Base-by-base conservation (phyloP, 2,797 vertebrate species). In the Macropodus opercularis region DNA sequence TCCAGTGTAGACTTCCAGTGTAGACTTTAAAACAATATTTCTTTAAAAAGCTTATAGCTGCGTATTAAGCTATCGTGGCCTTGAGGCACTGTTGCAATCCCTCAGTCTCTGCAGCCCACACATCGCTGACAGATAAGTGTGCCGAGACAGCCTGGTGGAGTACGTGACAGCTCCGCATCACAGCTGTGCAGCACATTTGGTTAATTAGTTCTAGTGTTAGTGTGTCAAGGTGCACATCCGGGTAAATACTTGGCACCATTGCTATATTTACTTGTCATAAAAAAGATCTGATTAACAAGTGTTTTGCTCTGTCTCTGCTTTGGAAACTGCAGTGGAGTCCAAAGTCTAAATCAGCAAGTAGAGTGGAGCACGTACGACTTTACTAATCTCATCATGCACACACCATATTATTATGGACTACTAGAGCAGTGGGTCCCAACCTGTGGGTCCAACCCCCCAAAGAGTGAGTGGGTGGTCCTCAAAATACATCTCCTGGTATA, bases 21-120 rank as follows among this genome's bases (percentile, higher is more conserved):
- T 73, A 87, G 84, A 85, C 86, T 55, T 66, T 73, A 56, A 55
- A 87, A 90, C 81, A 91, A 90, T 87, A 90, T 90, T 91, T 49
- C 68, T 85, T 85, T 83, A 84, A 84, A 75, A 67, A 66, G 54
- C 63, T 26, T 85, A 82, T 79, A 86, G 84, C 86, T 79, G 87
- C 85, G 79, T 69, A 66, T 75, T 87, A 65, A 85, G 58, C 72
- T 61, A 8, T 48, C 22, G 51, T 11, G 76, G 63, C 84, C 85
- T 83, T 85, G 84, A 86, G 63, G 69, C 56, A 7, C 59, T 24
- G 53, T 34, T 68, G 75, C 53, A 74, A 72, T 74, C 69, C 72
- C 27, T 4, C 39, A 26, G 26, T 14, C 55, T 50, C 75, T 69
- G 21, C 59, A 15, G 52, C 67, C 75, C 84, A 81, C 79, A 76